phyloP scores from a whole-genome alignment of 2,113 vertebrate species.

The Epinephelus lanceolatus region DNA sequence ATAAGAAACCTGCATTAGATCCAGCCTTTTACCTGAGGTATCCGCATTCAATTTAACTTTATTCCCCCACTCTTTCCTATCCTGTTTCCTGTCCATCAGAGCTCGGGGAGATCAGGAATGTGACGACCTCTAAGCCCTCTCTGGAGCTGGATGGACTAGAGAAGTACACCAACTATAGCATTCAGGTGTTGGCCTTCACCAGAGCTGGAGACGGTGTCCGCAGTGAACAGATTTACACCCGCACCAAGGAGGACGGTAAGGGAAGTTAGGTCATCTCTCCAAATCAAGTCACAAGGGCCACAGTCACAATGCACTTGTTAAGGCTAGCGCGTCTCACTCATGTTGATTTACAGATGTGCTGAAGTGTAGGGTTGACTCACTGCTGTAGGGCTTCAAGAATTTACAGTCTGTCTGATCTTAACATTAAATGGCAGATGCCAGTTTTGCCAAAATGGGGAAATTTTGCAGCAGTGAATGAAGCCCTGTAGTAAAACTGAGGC shows the following conservation, averaged over 20 bases:
- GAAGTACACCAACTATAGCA: conserved; percentile 99
- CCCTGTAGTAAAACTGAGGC: conserved; percentile 16
- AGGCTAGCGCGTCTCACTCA: not conserved
- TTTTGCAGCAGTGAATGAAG: not conserved
- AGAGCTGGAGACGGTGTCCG: conserved; percentile 94
- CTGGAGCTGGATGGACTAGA: conserved; percentile 96
- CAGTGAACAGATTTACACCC: conserved; percentile 96
- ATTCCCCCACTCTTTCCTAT: not conserved
- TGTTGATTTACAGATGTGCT: not conserved
- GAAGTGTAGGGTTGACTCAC: not conserved
- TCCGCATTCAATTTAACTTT: not conserved
- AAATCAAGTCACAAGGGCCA: not conserved
- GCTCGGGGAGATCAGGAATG: conserved; percentile 96
- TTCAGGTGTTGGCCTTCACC: conserved; percentile 97
- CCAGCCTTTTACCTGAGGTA: not conserved
- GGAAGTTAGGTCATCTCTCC: conserved; percentile 7
- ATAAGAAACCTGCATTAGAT: not conserved
- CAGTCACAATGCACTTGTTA: not conserved
- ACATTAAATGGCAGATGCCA: conserved; percentile 4
- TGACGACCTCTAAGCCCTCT: conserved; percentile 93
- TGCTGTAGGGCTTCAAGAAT: not conserved
- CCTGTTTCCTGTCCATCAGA: conserved; percentile 80
- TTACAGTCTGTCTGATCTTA: conserved; percentile 3
- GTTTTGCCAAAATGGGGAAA: conserved; percentile 7
- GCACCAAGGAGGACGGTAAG: conserved; percentile 98